These are phyloP conservation scores for Oxyruncus cristatus DNA, from an alignment of 2,113 vertebrate genomes.

Conservation along the genomic window DNA sequence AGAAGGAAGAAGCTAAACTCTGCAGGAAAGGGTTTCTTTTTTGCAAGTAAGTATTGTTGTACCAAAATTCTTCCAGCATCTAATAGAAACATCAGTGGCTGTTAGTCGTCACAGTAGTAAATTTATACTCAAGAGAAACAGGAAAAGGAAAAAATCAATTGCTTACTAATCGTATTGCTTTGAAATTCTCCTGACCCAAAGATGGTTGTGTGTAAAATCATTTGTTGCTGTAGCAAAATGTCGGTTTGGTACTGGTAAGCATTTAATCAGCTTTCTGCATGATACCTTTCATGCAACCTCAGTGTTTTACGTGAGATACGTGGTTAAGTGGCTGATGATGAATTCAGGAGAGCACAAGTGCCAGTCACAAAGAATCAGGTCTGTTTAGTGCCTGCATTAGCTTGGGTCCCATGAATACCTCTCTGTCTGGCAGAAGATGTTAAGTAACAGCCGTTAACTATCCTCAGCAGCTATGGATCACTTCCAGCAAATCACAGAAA, in stretches of 20 bases:
- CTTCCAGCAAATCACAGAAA: neutral
- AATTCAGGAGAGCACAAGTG: neutral
- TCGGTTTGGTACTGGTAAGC: neutral
- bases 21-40: neutral
- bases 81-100: neutral
- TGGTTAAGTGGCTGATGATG: neutral
- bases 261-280: conserved; percentile 34
- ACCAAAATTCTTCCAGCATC: neutral
- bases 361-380: neutral
- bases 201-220: neutral
- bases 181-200: neutral
- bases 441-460: neutral
- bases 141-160: neutral
- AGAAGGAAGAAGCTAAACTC: neutral
- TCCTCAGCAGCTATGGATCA: neutral
- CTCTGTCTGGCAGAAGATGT: neutral
- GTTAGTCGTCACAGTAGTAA: neutral
- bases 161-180: neutral
- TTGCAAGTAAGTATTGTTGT: neutral
- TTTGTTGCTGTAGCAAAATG: conserved; percentile 19
- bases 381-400: neutral
- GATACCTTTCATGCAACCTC: neutral
- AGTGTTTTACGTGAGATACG: neutral
- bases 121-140: neutral
- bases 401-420: neutral